phyloP scores from a whole-genome alignment of 2,797 vertebrate genomes.

The Ispidina lecontei region DNA sequence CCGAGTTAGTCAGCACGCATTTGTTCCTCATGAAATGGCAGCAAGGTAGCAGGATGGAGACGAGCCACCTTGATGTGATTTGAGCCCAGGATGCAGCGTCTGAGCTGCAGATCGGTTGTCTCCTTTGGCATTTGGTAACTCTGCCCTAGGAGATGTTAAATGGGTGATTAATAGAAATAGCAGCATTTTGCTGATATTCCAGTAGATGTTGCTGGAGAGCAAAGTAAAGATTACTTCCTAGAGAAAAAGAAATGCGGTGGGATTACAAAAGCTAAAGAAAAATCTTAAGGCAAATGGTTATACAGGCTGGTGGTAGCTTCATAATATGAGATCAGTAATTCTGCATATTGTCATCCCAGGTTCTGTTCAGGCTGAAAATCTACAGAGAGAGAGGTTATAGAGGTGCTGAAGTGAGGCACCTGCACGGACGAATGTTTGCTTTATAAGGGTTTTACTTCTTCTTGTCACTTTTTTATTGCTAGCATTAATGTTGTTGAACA shows the following conservation, averaged over 20 bases:
- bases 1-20: background rate
- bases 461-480: constrained; percentile 59
- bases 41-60: background rate
- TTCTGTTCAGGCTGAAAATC: background rate
- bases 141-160: constrained; percentile 70
- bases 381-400: constrained; percentile 31
- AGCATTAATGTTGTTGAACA: constrained; percentile 60
- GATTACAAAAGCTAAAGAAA: constrained; percentile 69
- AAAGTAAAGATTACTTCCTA: constrained; percentile 77
- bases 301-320: constrained; percentile 73
- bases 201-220: constrained; percentile 88
- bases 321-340: constrained; percentile 60
- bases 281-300: constrained; percentile 63
- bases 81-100: background rate
- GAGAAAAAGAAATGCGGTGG: constrained; percentile 66
- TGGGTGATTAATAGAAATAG: constrained; percentile 79
- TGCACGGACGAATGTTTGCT: background rate
- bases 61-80: background rate
- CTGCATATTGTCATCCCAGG: constrained; percentile 49
- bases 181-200: constrained; percentile 82
- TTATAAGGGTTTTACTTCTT: constrained; percentile 63
- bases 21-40: background rate
- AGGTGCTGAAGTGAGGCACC: background rate
- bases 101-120: background rate
- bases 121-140: constrained; percentile 67